Evolutionary conservation across 2,113 vertebrate species (phyloP), one percentile per base, ranked within the genome.

Genomic region (Dissostichus mawsoni): DNA sequence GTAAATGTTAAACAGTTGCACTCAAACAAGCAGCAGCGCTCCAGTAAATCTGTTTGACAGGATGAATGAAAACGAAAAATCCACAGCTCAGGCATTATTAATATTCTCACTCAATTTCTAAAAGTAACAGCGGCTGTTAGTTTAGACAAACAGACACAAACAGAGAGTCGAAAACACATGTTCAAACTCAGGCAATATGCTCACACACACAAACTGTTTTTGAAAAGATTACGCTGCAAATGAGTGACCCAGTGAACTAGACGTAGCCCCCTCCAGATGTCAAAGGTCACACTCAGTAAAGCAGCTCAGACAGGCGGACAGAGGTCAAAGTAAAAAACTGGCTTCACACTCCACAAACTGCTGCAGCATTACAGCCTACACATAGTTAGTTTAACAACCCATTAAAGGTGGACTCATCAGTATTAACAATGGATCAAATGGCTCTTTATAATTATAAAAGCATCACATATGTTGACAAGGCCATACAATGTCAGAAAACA

Each of bases 231-330:
- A 86, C 10, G 29, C 88, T 86, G 90, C 85, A 76, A 52, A 78
- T 76, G 75, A 74, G 48, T 85, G 84, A 85, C 88, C 84, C 69
- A 72, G 58, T 93, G 85, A 92, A 89, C 91, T 70, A 76, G 73
- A 85, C 66, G 45, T 53, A 74, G 75, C 86, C 82, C 70, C 81
- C 74, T 86, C 81, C 70, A 82, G 58, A 83, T 90, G 90, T 91
- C 87, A 89, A 36, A 91, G 81, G 53, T 83, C 86, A 84, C 33
- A 23, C 77, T 76, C 8, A 33, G 65, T 81, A 64, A 84, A 70
- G 47, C 78, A n/a, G 69, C 73, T 80, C 62, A 90, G 74, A 83
- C 82, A 76, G 70, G 50, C 68, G 71, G 65, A 78, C 78, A 74
- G 62, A 77, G 88, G 84, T 85, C 80, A 84, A 73, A 33, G 13